These are phyloP conservation scores for Nycticorax nycticorax DNA, from an alignment of 2,113 vertebrate genomes.

Conservation along the genomic window DNA sequence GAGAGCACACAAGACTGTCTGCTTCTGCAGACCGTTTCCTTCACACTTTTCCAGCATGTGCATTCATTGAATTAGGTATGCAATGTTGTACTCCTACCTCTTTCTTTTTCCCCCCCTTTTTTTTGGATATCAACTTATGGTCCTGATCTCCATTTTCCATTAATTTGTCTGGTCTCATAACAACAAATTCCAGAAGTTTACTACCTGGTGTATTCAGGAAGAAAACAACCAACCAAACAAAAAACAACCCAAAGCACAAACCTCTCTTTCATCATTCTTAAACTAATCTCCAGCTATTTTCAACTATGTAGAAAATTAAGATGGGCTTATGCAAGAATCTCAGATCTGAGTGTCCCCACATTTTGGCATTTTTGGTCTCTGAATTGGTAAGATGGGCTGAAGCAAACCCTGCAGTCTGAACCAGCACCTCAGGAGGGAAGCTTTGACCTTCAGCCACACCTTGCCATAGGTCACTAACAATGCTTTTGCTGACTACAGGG, in stretches of 20 bases:
- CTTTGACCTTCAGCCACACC: background rate
- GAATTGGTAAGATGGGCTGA: background rate
- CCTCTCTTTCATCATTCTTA: background rate
- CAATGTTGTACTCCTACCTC: fast-evolving
- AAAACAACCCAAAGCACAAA: background rate
- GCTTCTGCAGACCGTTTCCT: background rate
- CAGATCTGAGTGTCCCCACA: background rate
- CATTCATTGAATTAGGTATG: background rate
- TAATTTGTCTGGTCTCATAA: background rate
- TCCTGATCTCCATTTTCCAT: background rate
- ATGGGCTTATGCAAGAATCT: background rate
- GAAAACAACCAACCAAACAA: background rate
- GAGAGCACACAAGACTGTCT: background rate
- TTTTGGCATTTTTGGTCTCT: background rate
- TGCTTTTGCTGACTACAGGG: background rate
- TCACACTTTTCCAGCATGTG: background rate
- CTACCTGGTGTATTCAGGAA: background rate
- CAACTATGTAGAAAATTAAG: background rate
- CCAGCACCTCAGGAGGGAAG: background rate
- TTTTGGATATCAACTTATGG: background rate
- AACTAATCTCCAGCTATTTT: background rate
- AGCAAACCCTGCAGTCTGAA: background rate
- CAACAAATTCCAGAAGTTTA: background rate
- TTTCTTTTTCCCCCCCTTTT: background rate
- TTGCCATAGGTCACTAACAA: background rate